Conservation (phyloP, 2,888 invertebrate species). For the Agriopis aurantiaria region DNA sequence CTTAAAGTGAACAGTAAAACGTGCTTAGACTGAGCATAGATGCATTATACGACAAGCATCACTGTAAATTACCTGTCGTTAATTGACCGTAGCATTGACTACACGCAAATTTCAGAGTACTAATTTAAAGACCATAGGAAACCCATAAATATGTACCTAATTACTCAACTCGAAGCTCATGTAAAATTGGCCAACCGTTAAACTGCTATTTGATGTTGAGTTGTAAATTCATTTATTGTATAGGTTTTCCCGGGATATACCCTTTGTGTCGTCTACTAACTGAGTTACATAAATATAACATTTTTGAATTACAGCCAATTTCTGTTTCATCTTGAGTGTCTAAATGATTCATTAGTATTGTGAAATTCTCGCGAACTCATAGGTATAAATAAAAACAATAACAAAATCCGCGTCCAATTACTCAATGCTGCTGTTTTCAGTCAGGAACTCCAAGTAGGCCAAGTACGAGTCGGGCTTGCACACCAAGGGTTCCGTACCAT, state of each 20-base stretch:
- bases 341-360: slow-evolving; percentile 28
- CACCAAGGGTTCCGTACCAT: too few species aligned
- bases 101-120: not conserved
- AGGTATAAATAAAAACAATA: slow-evolving; percentile 13
- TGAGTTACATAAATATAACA: slow-evolving; percentile 9
- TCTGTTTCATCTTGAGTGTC: slow-evolving; percentile 23
- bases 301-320: slow-evolving; percentile 40
- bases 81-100: not conserved
- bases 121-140: not conserved
- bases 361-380: slow-evolving; percentile 9
- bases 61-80: not conserved
- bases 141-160: not conserved
- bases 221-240: slow-evolving; percentile 5
- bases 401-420: not conserved
- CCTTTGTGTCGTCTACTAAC: slow-evolving; percentile 15
- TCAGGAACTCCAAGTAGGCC: too few species aligned
- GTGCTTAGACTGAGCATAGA: too few species aligned
- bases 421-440: too few species aligned
- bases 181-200: not conserved
- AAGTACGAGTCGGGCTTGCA: too few species aligned
- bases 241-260: not conserved
- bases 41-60: too few species aligned
- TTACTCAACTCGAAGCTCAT: not conserved
- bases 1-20: too few species aligned
- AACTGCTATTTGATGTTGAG: not conserved